A percentile compares a stretch with the other conserved stretches of the same genome.
Evolutionary conservation across 2,113 vertebrate genomes (phyloP).

Genomic region (Cyanoderma ruficeps): DNA sequence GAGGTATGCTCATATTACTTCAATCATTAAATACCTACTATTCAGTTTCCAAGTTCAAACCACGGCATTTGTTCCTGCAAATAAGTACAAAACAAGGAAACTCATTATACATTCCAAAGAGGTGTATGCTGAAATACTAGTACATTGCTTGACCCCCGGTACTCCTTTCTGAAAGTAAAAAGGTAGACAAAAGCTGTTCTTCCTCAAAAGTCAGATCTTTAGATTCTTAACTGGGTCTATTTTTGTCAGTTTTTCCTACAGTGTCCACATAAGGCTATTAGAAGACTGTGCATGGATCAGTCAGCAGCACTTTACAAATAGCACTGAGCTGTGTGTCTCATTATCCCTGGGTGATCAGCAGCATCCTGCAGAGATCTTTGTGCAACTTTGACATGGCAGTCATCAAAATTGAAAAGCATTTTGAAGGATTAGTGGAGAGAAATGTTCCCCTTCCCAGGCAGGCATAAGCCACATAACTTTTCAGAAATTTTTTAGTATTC

Average conservation of each 20-base stretch:
- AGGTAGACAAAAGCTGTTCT: background rate
- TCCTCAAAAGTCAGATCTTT: background rate
- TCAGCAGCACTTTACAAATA: background rate
- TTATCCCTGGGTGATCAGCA: background rate
- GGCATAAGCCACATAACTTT: background rate
- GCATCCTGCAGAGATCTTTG: background rate
- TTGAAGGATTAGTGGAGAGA: background rate
- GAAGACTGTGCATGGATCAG: background rate
- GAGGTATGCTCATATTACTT: background rate
- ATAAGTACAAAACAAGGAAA: background rate
- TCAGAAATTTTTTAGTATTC: background rate
- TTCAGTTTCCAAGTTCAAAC: background rate
- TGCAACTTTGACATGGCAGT: background rate
- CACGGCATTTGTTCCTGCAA: background rate
- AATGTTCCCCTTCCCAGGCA: background rate
- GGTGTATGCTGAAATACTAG: background rate
- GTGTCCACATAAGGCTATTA: background rate
- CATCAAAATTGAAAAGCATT: background rate
- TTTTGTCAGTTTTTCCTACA: background rate
- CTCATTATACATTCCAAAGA: background rate
- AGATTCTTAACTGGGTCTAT: background rate
- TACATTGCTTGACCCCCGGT: background rate
- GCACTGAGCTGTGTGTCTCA: background rate
- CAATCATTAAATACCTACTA: background rate
- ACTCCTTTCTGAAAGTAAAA: background rate